Evolutionary conservation across 2,888 invertebrate genomes (phyloP), one percentile per base, ranked within the genome.

Genomic region (Lasioglossum malachurum): DNA sequence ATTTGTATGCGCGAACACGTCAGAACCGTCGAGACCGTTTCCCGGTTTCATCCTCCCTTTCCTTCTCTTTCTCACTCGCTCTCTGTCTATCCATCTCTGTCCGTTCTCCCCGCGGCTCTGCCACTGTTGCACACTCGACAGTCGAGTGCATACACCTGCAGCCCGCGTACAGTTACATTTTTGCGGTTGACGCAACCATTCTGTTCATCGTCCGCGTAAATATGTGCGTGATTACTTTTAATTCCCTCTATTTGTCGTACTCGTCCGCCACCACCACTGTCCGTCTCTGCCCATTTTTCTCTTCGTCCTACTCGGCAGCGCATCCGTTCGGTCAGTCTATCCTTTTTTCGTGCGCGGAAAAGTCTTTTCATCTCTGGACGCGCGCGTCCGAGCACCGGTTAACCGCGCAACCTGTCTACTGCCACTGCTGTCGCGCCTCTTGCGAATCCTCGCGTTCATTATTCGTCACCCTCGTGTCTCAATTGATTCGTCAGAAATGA

Each of bases 171-270:
- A 92, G 91, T 91, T 92, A 92, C 91, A 93, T 93, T 93, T 93
- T 93, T 93, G 93, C 89, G 93, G 93, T 92, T 83, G 86, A 79
- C 90, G 88, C 90, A 89, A 89, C 91, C 90, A 88, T 93, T 91
- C 92, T 87, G 86, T 76, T 90, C 90, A 91, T 91, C 92, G 89
- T 88, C 84, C 88, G 88, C 88, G 93, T 93, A 94, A 94, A 94
- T 94, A 93, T 90, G 91, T 89, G 88, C 92, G 93, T 93, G 93
- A 93, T 94, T 94, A 94, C 93, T 94, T 94, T 94, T 94, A 94
- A 94, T 94, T 94, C 91, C 90, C 92, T 85, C 92, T 90, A 93
- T 93, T 93, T 91, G 90, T 88, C 87, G 78, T 69, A 57, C 73
- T 75, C 85, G 75, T 80, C 69, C 35, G 35, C 74, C 41, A 73